phyloP scores from a whole-genome alignment of 2,888 invertebrate species.

The Drosophila kanekoi region DNA sequence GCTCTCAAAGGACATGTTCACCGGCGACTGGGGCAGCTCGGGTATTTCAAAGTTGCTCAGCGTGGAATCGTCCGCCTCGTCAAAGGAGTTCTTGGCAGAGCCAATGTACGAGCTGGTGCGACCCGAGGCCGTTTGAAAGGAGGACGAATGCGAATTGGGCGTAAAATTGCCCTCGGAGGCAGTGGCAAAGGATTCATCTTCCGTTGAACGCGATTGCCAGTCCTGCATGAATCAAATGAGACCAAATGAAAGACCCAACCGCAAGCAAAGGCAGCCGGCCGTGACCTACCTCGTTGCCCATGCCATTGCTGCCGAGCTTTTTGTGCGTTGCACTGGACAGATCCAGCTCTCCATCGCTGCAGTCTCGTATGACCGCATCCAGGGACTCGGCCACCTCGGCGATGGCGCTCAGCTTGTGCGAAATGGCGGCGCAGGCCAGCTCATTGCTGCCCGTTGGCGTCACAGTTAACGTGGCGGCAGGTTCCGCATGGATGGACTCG shows the following conservation, averaged over 20 bases:
- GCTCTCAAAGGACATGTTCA: conserved; percentile 83
- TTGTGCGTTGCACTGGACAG: conserved; percentile 66
- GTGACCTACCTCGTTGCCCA: conserved; percentile 72
- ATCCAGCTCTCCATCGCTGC: conserved; percentile 22
- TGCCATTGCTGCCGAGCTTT: conserved; percentile 69
- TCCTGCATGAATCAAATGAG: conserved; percentile 72
- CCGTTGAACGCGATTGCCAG: conserved; percentile 85
- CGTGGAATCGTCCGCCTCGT: conserved; percentile 83
- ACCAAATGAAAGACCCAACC: conserved; percentile 1
- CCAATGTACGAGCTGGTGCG: conserved; percentile 87
- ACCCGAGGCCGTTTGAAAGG: conserved; percentile 89
- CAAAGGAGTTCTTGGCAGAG: conserved; percentile 86
- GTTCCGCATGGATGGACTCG: conserved; percentile 15
- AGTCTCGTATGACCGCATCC: conserved; percentile 87
- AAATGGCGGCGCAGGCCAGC: conserved; percentile 89
- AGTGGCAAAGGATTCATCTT: conserved; percentile 89
- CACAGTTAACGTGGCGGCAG: conserved; percentile 67
- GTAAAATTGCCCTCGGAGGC: conserved; percentile 89
- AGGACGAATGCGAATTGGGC: conserved; percentile 89
- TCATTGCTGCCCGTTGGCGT: conserved; percentile 86
- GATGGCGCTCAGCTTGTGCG: conserved; percentile 88
- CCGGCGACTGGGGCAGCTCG: conserved; percentile 81
- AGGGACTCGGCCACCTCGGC: conserved; percentile 89
- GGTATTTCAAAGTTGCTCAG: conserved; percentile 77
- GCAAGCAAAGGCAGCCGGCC: conserved; percentile 3